These are phyloP conservation scores for Sinonovacula constricta DNA, from an alignment of 1,140 invertebrate genomes.

Conservation along the genomic window DNA sequence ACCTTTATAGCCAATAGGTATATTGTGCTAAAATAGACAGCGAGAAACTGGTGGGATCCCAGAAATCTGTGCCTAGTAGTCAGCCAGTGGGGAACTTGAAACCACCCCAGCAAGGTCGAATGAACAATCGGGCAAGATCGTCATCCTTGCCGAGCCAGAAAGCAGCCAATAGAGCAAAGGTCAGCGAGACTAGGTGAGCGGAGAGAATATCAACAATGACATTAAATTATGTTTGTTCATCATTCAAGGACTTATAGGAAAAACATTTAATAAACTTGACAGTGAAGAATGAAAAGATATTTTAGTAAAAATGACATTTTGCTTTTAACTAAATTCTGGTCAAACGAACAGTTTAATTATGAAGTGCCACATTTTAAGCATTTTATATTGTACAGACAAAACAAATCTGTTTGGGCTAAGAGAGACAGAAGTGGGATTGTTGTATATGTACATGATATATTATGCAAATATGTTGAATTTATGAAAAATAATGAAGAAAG, in stretches of 20 bases:
- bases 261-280: conserved; percentile 19
- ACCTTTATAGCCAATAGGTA: no score
- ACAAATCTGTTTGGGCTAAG: not conserved
- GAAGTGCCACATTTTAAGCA: not conserved
- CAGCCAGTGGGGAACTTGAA: no score
- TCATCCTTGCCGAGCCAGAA: not conserved
- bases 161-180: no score
- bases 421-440: not conserved
- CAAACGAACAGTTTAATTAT: not conserved
- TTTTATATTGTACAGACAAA: not conserved
- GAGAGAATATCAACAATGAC: not conserved
- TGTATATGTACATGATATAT: not conserved
- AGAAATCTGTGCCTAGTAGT: not conserved
- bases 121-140: not conserved
- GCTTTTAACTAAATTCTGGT: conserved; percentile 7
- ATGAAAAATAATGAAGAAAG: conserved; percentile 2
- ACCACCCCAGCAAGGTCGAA: not conserved
- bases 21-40: no score
- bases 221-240: not conserved
- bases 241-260: not conserved
- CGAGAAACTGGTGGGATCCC: not conserved
- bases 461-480: not conserved
- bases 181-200: no score
- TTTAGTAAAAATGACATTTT: conserved; percentile 2
- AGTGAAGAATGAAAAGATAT: not conserved